Evolutionary conservation across 2,113 vertebrate genomes (phyloP).

Genomic region (Furnarius figulus): DNA sequence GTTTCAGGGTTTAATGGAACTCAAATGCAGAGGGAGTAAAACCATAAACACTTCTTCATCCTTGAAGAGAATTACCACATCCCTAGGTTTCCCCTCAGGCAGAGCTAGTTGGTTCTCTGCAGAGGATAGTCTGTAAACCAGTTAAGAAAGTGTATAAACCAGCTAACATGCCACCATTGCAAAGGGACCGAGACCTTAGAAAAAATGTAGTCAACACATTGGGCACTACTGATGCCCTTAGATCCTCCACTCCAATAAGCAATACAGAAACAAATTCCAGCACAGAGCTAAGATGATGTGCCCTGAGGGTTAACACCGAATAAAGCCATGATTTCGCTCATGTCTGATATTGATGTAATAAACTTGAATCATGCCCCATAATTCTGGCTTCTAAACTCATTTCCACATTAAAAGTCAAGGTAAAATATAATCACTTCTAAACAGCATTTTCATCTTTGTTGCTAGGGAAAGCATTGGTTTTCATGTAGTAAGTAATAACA

Average conservation of each 20-base stretch:
- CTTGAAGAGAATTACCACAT: not conserved
- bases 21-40: not conserved
- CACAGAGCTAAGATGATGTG: not conserved
- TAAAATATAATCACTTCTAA: not conserved
- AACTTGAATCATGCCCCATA: not conserved
- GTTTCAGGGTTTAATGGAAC: not conserved
- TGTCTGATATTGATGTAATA: not conserved
- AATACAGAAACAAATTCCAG: not conserved
- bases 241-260: not conserved
- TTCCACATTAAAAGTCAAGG: not conserved
- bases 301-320: fast-evolving
- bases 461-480: not conserved
- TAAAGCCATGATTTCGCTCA: not conserved
- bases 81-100: not conserved
- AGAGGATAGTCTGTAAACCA: not conserved
- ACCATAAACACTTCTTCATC: not conserved
- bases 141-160: not conserved
- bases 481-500: not conserved
- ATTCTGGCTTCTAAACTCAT: not conserved
- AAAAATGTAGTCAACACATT: not conserved
- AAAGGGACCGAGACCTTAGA: not conserved
- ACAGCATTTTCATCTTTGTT: not conserved
- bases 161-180: not conserved
- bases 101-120: not conserved
- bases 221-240: not conserved